phyloP scores from a whole-genome alignment of 1,140 invertebrate genomes.

The Atta cephalotes region DNA sequence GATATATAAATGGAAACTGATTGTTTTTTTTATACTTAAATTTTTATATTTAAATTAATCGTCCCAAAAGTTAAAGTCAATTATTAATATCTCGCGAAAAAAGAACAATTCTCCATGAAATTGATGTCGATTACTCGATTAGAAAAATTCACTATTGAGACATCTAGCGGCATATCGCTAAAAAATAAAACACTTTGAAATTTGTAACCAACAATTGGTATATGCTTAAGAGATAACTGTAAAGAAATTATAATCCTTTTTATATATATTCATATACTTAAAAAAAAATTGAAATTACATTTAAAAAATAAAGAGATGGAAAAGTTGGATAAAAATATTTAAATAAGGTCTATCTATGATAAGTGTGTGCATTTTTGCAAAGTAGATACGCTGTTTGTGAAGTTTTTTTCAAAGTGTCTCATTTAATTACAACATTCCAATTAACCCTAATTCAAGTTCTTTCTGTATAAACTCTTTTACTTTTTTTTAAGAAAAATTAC shows the following conservation, averaged over 20 bases:
- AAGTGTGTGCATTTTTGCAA: not conserved
- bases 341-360: not conserved
- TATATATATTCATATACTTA: not conserved
- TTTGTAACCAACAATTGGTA: not conserved
- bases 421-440: conserved; percentile 14
- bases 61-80: not conserved
- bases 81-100: not conserved
- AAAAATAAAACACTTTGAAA: not conserved
- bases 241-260: not conserved
- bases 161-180: not conserved
- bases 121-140: too few relatives aligned
- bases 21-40: not conserved
- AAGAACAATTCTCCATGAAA: too few relatives aligned
- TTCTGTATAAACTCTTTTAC: not conserved
- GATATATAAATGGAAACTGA: not conserved
- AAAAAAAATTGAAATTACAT: not conserved
- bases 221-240: not conserved
- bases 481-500: not conserved
- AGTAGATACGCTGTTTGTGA: not conserved
- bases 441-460: not conserved
- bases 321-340: not conserved
- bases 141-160: not conserved
- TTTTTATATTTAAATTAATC: not conserved
- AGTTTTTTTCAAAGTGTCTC: not conserved
- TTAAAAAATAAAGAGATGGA: not conserved